These are phyloP conservation scores for Caenorhabditis sp. DNA, from an alignment of 2,888 invertebrate species.

Conservation along the genomic window DNA sequence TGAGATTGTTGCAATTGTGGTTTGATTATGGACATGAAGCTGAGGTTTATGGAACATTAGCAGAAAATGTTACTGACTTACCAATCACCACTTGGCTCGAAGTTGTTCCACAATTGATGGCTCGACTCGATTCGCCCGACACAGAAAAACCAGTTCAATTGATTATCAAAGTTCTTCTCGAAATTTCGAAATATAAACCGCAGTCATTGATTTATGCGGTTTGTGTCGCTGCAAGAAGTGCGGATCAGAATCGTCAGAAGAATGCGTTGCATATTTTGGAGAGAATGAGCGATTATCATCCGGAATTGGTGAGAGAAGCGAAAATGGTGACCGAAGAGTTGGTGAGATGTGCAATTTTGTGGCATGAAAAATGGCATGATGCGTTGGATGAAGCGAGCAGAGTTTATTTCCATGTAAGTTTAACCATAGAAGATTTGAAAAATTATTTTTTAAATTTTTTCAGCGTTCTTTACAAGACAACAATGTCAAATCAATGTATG, in stretches of 20 bases:
- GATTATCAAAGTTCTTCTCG: slow-evolving; percentile 80
- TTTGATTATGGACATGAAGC: slow-evolving; percentile 88
- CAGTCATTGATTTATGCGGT: slow-evolving; percentile 93
- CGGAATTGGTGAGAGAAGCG: slow-evolving; percentile 90
- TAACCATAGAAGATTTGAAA: too few species aligned
- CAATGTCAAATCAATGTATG: slow-evolving; percentile 95
- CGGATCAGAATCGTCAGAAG: slow-evolving; percentile 82
- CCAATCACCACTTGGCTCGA: slow-evolving; percentile 99
- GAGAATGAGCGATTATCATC: slow-evolving; percentile 93
- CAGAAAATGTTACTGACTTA: slow-evolving; percentile 88
- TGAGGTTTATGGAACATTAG: slow-evolving; percentile 90
- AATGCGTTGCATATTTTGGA: slow-evolving; percentile 93
- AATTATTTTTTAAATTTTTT: slow-evolving; percentile 12
- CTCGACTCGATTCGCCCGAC: slow-evolving; percentile 89
- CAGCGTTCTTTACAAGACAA: slow-evolving; percentile 80
- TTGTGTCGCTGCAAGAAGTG: slow-evolving; percentile 94
- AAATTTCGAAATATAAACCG: slow-evolving; percentile 96
- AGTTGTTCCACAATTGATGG: slow-evolving; percentile 90
- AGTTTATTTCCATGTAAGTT: slow-evolving; percentile 84
- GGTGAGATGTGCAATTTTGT: slow-evolving; percentile 87
- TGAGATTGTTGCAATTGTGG: slow-evolving; percentile 91
- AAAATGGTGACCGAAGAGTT: slow-evolving; percentile 83
- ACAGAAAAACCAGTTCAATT: slow-evolving; percentile 85
- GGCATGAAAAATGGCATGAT: slow-evolving; percentile 99
- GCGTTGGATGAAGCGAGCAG: slow-evolving; percentile 77